These are phyloP conservation scores for Nomada ruficornis DNA, from an alignment of 2,888 invertebrate genomes.

Conservation along the genomic window DNA sequence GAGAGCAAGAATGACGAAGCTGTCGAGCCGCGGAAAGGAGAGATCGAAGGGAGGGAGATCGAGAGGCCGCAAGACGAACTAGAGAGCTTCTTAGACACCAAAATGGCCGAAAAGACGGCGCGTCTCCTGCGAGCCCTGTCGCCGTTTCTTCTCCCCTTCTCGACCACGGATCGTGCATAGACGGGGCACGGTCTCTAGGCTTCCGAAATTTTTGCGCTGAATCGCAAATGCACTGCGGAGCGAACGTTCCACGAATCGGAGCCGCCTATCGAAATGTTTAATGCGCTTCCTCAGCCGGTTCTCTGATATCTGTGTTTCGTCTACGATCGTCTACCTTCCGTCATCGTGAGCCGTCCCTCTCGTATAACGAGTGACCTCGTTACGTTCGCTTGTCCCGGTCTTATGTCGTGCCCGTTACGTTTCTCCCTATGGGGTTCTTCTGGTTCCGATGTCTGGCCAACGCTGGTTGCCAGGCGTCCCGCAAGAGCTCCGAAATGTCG, in stretches of 20 bases:
- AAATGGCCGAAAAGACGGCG: slow-evolving; percentile 77
- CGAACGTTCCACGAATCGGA: too few relatives aligned
- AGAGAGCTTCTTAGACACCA: slow-evolving; percentile 74
- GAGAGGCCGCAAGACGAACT: slow-evolving; percentile 65
- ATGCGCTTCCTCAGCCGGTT: not conserved
- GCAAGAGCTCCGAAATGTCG: slow-evolving; percentile 31
- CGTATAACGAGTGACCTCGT: slow-evolving; percentile 67
- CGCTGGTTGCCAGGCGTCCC: slow-evolving; percentile 46
- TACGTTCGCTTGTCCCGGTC: slow-evolving; percentile 57
- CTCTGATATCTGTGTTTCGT: slow-evolving; percentile 72
- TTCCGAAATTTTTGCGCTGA: not conserved
- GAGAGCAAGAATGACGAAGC: slow-evolving; percentile 35
- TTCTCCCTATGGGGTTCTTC: slow-evolving; percentile 52
- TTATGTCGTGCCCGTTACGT: slow-evolving; percentile 52
- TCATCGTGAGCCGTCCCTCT: slow-evolving; percentile 54
- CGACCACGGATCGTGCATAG: not conserved
- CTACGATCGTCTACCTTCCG: slow-evolving; percentile 59
- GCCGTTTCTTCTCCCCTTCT: not conserved
- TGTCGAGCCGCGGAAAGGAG: slow-evolving; percentile 45
- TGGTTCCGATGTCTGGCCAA: slow-evolving; percentile 35
- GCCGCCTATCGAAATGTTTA: slow-evolving; percentile 1
- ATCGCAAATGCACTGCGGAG: too few relatives aligned
- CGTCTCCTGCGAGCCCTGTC: slow-evolving; percentile 40
- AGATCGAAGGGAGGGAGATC: slow-evolving; percentile 63
- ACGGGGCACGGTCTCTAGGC: too few relatives aligned